phyloP scores from a whole-genome alignment of 23 tunicate genomes.

The Halocynthia aurantium region DNA sequence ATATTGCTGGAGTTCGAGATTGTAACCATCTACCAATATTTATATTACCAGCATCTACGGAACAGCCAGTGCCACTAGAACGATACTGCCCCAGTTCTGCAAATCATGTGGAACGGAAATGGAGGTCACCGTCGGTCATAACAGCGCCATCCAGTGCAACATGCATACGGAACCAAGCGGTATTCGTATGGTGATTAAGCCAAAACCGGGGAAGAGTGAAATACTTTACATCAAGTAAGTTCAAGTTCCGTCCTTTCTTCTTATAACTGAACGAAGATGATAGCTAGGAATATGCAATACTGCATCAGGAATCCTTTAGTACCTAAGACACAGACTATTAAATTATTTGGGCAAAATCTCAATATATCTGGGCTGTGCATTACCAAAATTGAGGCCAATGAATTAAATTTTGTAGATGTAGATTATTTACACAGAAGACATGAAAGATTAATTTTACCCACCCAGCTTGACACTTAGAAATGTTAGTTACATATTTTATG shows the following conservation, averaged over 20 bases:
- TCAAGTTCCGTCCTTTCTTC: no score
- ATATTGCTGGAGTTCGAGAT: not conserved
- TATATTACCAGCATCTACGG: slow-evolving; percentile 8
- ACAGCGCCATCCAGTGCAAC: slow-evolving; percentile 7
- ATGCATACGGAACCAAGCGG: not conserved
- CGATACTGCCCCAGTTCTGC: slow-evolving; percentile 3
- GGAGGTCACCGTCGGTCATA: slow-evolving; percentile 8
- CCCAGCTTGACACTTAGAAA: no score
- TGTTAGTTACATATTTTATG: no score
- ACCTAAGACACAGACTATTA: not conserved
- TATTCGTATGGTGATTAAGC: not conserved
- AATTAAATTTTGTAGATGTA: no score
- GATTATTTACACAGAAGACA: no score
- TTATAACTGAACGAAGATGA: no score
- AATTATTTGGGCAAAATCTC: not conserved
- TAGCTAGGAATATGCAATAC: no score
- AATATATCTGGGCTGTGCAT: not conserved
- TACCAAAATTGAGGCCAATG: no score
- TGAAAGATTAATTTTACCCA: no score
- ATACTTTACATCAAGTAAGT: not conserved
- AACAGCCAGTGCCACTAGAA: not conserved
- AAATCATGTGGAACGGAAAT: slow-evolving; percentile 10
- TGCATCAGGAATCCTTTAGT: no score
- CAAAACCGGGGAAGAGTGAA: slow-evolving; percentile 10
- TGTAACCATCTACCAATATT: not conserved